These are phyloP conservation scores for Diadumene lineata DNA, from an alignment of 92 coral and sea anemone genomes.

Conservation along the genomic window DNA sequence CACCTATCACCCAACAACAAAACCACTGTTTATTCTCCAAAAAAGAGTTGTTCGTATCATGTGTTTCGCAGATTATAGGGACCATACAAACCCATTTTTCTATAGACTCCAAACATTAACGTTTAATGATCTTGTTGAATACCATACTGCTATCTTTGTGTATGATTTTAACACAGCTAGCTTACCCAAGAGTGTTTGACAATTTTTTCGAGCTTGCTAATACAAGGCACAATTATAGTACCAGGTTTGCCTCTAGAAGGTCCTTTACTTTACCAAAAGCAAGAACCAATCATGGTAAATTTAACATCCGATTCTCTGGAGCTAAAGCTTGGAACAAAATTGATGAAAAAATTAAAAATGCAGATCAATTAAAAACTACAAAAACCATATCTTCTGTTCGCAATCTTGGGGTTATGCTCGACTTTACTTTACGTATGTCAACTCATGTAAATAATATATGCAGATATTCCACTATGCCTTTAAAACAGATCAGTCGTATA, in stretches of 20 bases:
- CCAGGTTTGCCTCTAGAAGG: constrained; percentile 48
- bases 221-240: constrained; percentile 37
- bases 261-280: constrained; percentile 31
- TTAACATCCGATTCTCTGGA: constrained; percentile 36
- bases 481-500: no score
- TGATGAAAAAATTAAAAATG: neutral
- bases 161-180: constrained; percentile 20
- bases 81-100: constrained; percentile 50
- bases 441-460: no score
- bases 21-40: constrained; percentile 45
- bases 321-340: constrained; percentile 39
- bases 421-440: no score
- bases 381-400: no score
- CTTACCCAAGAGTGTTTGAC: constrained; percentile 29
- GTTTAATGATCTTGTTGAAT: constrained; percentile 15
- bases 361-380: no score
- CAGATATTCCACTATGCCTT: no score
- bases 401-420: no score
- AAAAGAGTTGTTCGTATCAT: constrained; percentile 40
- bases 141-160: constrained; percentile 28
- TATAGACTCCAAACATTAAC: constrained; percentile 1
- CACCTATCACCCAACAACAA: constrained; percentile 35
- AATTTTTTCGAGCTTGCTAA: constrained; percentile 31
- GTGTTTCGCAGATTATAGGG: constrained; percentile 23
- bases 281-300: constrained; percentile 59